A percentile compares a stretch with the other conserved stretches of the same genome.
Evolutionary conservation across 2,888 invertebrate species (phyloP).

Genomic region (Tillus elongatus): DNA sequence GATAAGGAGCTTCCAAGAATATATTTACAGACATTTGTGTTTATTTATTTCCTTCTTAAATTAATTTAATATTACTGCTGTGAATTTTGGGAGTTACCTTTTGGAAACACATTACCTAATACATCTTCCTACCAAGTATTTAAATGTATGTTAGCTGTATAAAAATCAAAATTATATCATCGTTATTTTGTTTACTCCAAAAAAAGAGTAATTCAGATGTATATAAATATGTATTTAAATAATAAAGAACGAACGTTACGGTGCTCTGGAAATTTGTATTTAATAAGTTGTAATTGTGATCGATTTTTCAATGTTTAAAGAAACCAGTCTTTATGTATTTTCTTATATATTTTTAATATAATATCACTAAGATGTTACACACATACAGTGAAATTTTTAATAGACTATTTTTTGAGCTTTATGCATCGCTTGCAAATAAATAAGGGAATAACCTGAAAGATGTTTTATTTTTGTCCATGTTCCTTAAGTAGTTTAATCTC

Average conservation of each 20-base stretch:
- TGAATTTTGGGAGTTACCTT: too few relatives aligned
- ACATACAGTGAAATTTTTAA: constrained; percentile 30
- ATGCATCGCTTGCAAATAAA: constrained; percentile 41
- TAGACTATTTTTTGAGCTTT: constrained; percentile 38
- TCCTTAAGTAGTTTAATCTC: too few relatives aligned
- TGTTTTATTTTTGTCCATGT: too few relatives aligned
- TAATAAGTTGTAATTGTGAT: constrained; percentile 41
- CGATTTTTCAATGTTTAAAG: constrained; percentile 31
- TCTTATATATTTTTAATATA: constrained; percentile 31
- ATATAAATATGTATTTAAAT: constrained; percentile 27
- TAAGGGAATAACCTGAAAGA: constrained; percentile 23
- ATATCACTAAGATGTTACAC: constrained; percentile 29
- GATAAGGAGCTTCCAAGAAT: too few relatives aligned
- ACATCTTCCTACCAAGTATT: constrained; percentile 45
- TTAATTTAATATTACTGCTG: too few relatives aligned
- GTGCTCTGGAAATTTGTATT: constrained; percentile 41
- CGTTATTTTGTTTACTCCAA: constrained; percentile 20
- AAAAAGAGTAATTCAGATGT: constrained; percentile 24
- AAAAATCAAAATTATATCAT: constrained; percentile 30
- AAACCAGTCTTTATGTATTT: constrained; percentile 32
- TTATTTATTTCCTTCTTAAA: too few relatives aligned
- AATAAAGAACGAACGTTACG: constrained; percentile 38
- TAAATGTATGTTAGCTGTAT: constrained; percentile 33
- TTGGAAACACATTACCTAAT: too few relatives aligned
- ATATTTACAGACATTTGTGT: too few relatives aligned